Conservation (phyloP, 2,797 vertebrate species). For the Numenius phaeopus region DNA sequence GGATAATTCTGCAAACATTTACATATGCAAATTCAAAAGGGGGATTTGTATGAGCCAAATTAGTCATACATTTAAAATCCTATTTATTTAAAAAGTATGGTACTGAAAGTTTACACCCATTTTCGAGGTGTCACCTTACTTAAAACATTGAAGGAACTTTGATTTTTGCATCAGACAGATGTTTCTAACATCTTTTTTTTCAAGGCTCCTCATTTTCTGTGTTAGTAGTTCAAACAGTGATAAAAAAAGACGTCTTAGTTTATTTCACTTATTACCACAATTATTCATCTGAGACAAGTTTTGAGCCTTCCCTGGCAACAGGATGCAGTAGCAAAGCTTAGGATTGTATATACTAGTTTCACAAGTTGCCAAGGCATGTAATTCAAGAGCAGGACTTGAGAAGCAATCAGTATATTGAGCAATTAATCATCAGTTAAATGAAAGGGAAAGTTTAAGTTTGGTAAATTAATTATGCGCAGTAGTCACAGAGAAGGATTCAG, state of each 20-base stretch:
- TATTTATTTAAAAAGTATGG: background rate
- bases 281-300: background rate
- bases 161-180: background rate
- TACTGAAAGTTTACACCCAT: background rate
- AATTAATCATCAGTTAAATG: background rate
- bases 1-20: constrained; percentile 4
- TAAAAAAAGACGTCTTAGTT: constrained; percentile 1
- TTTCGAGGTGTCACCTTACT: background rate
- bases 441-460: background rate
- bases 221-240: background rate
- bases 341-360: background rate
- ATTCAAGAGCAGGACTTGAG: background rate
- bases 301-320: background rate
- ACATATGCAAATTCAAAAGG: background rate
- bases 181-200: background rate
- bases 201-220: background rate
- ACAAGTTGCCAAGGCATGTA: background rate
- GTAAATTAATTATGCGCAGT: background rate
- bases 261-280: constrained; percentile 3
- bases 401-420: background rate
- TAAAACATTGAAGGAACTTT: background rate
- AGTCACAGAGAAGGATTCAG: background rate
- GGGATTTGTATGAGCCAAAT: background rate
- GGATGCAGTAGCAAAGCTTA: background rate
- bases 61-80: background rate